Percentiles rank a stretch among this genome's conserved stretches.
These are phyloP conservation scores for Drosophila colorata DNA, from an alignment of 2,888 invertebrate genomes.

Conservation along the genomic window DNA sequence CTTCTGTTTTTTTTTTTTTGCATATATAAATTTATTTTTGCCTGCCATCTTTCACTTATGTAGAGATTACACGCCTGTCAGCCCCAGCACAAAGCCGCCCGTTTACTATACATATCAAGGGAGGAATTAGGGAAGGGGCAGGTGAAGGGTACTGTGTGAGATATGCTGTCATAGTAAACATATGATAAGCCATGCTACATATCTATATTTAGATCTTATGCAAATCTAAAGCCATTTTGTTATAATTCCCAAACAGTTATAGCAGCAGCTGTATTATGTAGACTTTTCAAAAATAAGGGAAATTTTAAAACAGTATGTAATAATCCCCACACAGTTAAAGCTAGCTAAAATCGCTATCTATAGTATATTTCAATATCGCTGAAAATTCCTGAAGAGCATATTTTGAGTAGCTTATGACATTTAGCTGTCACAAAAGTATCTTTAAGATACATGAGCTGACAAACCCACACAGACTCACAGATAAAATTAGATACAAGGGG, in stretches of 20 bases:
- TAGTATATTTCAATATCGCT: too few species aligned
- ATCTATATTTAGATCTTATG: not conserved
- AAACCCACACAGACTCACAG: not conserved
- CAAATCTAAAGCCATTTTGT: not conserved
- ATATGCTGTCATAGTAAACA: not conserved
- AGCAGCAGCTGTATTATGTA: not conserved
- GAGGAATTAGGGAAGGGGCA: slow-evolving; percentile 10
- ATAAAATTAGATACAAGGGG: not conserved
- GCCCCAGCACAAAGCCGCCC: slow-evolving; percentile 36
- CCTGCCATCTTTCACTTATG: slow-evolving; percentile 50
- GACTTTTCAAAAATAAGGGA: too few species aligned
- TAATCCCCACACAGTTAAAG: too few species aligned
- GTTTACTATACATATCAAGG: slow-evolving; percentile 49
- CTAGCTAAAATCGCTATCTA: too few species aligned
- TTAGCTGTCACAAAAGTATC: slow-evolving; percentile 14
- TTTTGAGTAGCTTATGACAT: slow-evolving; percentile 13
- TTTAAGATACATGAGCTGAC: slow-evolving; percentile 6
- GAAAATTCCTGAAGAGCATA: too few species aligned
- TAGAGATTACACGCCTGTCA: slow-evolving; percentile 76
- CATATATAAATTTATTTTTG: slow-evolving; percentile 7
- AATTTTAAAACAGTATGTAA: too few species aligned
- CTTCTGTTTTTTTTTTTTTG: slow-evolving; percentile 11
- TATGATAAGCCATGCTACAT: not conserved
- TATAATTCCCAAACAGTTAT: slow-evolving; percentile 2
- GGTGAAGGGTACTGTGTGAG: not conserved